Base-by-base conservation (phyloP, 2,797 vertebrate species). In the Notolabrus celidotus region DNA sequence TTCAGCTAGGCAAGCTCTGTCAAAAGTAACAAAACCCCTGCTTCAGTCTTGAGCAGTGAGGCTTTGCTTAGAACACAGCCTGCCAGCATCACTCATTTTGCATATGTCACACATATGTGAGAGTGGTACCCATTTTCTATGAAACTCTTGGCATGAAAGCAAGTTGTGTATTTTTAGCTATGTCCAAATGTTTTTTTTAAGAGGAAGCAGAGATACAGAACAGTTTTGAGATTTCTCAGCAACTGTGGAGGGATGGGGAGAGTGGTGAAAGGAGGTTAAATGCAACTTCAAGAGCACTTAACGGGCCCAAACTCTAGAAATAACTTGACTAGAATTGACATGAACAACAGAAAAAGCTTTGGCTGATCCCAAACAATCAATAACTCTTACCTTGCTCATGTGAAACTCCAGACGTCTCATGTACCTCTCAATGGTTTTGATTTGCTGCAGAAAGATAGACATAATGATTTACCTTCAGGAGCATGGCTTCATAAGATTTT, bases 331-430 rank as follows among this genome's bases (percentile, higher is more conserved):
- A 36, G 5, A 33, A 4, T 7, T n/a, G 2, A 50, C 23, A 23
- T 8, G 49, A 25, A 20, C 25, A 31, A 52, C 2, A 27, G 17
- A 16, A 15, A 42, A 43, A 42, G 3, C 17, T 23, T 4, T 5
- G 1, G 23, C 33, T 50, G 22, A 41, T 42, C 39, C 31, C 19
- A 11, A n/a, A 17, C 20, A 11, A 36, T 23, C 25, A 5, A 10
- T 25, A 34, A 52, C 1, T 42, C 74, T 79, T 94, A 99, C 98
- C 97, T 99, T 98, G 90, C 98, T 99, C 54, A 99, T 98, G 90
- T 99, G 98, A 86, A 99, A 99, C 92, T 99, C 98, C 90, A 99
- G 94, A 57, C 97, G 96, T 75, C 98, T 94, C 94, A 98, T 96
- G 89, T 98, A 99, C 72, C 98, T 91, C 83, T 99, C 98, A 0